These are phyloP conservation scores for Polymixis flavicincta DNA, from an alignment of 2,888 invertebrate genomes.

Conservation along the genomic window DNA sequence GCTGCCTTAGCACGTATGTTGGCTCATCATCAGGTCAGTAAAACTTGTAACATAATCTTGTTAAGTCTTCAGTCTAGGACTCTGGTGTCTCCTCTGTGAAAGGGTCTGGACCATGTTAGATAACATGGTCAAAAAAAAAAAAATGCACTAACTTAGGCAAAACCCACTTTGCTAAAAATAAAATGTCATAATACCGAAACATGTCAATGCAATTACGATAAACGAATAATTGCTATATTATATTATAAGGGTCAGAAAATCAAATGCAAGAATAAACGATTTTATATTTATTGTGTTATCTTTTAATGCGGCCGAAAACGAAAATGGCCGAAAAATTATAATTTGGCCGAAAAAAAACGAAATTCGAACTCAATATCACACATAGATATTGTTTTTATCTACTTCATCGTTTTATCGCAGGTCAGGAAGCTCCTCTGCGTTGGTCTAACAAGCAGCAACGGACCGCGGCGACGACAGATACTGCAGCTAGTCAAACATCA, in stretches of 20 bases:
- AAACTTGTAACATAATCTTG: too few relatives aligned
- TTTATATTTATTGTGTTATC: too few relatives aligned
- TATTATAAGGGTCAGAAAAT: too few relatives aligned
- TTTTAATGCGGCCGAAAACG: neutral
- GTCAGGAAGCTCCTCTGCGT: conserved; percentile 83
- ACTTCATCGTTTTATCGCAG: conserved; percentile 63
- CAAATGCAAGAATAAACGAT: too few relatives aligned
- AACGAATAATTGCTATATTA: too few relatives aligned
- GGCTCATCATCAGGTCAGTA: conserved; percentile 83
- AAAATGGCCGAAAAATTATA: neutral
- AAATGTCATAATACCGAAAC: too few relatives aligned
- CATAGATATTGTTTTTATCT: neutral
- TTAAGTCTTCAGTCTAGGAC: neutral
- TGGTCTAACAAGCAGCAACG: conserved; percentile 80
- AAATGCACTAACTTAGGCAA: too few relatives aligned
- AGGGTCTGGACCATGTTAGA: neutral
- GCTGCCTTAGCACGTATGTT: conserved; percentile 81
- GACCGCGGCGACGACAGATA: conserved; percentile 79
- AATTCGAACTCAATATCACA: too few relatives aligned
- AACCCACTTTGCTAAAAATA: too few relatives aligned
- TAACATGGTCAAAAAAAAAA: neutral
- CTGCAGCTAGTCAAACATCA: conserved; percentile 86
- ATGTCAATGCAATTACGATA: too few relatives aligned
- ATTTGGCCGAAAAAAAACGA: too few relatives aligned
- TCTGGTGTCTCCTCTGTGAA: neutral